These are phyloP conservation scores for Ametastegia equiseti DNA, from an alignment of 2,888 invertebrate species.

Conservation along the genomic window DNA sequence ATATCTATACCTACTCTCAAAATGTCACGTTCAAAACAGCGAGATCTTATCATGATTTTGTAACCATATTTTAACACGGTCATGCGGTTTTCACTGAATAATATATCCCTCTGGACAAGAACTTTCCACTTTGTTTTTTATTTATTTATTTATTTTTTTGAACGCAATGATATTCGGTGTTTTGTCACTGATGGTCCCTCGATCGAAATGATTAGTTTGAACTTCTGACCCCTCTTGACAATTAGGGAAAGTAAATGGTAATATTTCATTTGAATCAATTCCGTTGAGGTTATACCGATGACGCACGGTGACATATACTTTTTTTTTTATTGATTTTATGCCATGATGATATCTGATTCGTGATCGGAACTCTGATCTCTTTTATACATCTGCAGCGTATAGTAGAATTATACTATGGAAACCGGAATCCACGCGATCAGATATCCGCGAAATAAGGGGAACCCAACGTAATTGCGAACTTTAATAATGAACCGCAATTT, in stretches of 20 bases:
- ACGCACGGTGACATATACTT: no score
- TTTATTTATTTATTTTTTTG: no score
- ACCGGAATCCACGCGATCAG: background rate
- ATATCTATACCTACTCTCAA: no score
- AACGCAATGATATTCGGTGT: background rate
- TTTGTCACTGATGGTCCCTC: no score
- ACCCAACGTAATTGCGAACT: background rate
- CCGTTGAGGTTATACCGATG: background rate
- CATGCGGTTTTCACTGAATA: background rate
- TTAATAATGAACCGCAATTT: background rate
- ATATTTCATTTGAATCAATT: background rate
- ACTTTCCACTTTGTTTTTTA: background rate
- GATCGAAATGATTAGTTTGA: background rate
- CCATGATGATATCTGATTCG: no score
- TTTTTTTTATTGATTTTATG: no score
- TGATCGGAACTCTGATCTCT: no score
- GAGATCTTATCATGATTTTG: slow-evolving; percentile 3
- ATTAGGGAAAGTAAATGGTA: background rate
- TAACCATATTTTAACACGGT: background rate
- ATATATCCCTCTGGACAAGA: background rate
- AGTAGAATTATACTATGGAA: no score
- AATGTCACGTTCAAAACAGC: slow-evolving; percentile 29
- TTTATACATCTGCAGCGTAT: no score
- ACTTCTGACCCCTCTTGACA: background rate
- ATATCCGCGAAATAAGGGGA: background rate